These are phyloP conservation scores for Paguma larvata DNA, from an alignment of 2,797 vertebrate genomes.

Conservation along the genomic window DNA sequence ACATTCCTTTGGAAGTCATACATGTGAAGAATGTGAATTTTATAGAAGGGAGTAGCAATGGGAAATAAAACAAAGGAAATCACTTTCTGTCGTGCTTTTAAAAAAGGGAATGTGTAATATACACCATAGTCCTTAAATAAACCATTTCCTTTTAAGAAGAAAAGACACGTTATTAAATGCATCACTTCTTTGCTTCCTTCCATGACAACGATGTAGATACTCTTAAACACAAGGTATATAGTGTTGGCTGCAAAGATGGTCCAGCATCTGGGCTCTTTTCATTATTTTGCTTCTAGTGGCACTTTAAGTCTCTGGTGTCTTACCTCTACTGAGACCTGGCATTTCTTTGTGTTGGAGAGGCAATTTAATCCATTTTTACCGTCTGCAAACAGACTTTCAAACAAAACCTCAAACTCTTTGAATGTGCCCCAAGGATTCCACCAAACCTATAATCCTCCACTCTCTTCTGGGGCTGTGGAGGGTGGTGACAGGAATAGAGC, in stretches of 20 bases:
- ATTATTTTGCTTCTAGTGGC: slow-evolving; percentile 81
- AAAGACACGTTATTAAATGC: not conserved
- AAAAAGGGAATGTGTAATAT: not conserved
- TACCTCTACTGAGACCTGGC: slow-evolving; percentile 87
- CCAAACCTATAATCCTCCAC: slow-evolving; percentile 86
- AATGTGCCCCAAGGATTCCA: slow-evolving; percentile 85
- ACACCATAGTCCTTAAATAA: slow-evolving; percentile 13
- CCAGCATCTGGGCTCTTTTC: slow-evolving; percentile 82
- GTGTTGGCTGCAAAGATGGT: slow-evolving; percentile 79
- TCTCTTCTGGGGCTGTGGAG: slow-evolving; percentile 76
- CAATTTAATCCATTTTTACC: slow-evolving; percentile 88
- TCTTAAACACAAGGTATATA: slow-evolving; percentile 62
- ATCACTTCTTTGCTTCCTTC: slow-evolving; percentile 61
- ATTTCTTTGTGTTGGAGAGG: slow-evolving; percentile 87
- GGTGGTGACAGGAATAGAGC: slow-evolving; percentile 62
- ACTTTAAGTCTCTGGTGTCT: slow-evolving; percentile 86
- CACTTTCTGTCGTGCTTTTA: not conserved
- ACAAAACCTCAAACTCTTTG: slow-evolving; percentile 86
- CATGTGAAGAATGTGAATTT: not conserved
- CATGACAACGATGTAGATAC: slow-evolving; percentile 78
- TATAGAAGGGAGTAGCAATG: not conserved
- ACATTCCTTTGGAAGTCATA: not conserved
- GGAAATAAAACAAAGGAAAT: slow-evolving; percentile 10
- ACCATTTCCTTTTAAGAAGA: slow-evolving; percentile 36
- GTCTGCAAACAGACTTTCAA: slow-evolving; percentile 89